Conservation (phyloP, 1,140 invertebrate species). For the Samia ricini region DNA sequence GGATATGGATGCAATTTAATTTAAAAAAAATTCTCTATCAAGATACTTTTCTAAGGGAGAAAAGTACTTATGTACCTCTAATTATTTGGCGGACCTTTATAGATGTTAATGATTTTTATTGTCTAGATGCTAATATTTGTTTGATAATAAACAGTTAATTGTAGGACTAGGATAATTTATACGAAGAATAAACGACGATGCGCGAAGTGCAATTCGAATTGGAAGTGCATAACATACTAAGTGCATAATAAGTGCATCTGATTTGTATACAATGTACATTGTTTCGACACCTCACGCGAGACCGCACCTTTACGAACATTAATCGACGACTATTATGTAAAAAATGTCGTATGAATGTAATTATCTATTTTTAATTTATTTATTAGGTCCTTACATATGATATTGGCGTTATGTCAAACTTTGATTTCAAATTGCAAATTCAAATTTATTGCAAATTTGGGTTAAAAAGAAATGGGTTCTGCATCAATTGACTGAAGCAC, state of each 20-base stretch:
- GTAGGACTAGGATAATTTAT: constrained; percentile 2
- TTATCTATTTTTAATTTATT: not conserved
- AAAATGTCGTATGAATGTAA: constrained; percentile 5
- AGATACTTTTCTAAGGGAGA: too few relatives aligned
- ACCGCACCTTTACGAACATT: constrained; percentile 17
- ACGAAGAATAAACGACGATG: constrained; percentile 1
- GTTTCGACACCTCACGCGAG: constrained; percentile 37
- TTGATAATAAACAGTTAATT: not conserved
- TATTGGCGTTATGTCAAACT: too few relatives aligned
- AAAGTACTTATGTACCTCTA: too few relatives aligned
- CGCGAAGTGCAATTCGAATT: not conserved
- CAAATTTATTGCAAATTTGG: too few relatives aligned
- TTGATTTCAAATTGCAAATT: too few relatives aligned
- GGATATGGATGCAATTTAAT: too few relatives aligned
- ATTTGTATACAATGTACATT: constrained; percentile 74
- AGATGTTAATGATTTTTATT: not conserved
- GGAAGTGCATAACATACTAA: not conserved
- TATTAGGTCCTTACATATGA: too few relatives aligned
- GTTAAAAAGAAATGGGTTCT: too few relatives aligned
- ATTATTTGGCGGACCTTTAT: not conserved
- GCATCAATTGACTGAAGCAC: too few relatives aligned
- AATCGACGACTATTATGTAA: constrained; percentile 32
- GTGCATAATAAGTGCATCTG: too few relatives aligned
- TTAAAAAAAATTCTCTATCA: too few relatives aligned
- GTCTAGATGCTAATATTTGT: not conserved